phyloP scores from a whole-genome alignment of 1,140 invertebrate species.

The Heliconius congener region DNA sequence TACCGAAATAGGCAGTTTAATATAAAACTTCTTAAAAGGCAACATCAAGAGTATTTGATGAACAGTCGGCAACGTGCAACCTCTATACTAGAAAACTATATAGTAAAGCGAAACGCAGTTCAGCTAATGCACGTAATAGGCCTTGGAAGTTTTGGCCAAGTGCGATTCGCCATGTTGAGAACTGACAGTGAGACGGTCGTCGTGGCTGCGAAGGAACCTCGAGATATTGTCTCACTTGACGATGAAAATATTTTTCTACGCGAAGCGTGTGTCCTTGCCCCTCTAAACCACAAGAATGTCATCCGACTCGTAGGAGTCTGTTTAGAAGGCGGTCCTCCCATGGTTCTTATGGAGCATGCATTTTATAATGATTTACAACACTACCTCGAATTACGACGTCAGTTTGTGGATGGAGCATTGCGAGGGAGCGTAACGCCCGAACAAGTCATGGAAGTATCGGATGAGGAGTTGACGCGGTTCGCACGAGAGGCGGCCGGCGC shows the following conservation, averaged over 20 bases:
- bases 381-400: conserved; percentile 48
- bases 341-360: conserved; percentile 65
- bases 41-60: conserved; percentile 13
- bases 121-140: conserved; percentile 85
- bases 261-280: conserved; percentile 96
- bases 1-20: neutral
- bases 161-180: conserved; percentile 45
- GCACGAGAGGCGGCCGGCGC: conserved; percentile 93
- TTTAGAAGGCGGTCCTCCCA: conserved; percentile 49
- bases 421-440: conserved; percentile 20
- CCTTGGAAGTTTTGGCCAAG: conserved; percentile 88
- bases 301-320: conserved; percentile 63
- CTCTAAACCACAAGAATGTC: conserved; percentile 83
- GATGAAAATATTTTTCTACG: conserved; percentile 95
- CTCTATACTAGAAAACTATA: conserved; percentile 95
- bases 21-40: neutral
- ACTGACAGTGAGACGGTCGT: conserved; percentile 31
- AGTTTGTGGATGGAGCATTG: conserved; percentile 24
- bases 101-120: conserved; percentile 74
- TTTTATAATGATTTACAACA: conserved; percentile 54
- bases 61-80: conserved; percentile 86
- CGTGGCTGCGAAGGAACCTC: conserved; percentile 88
- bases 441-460: conserved; percentile 82
- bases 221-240: conserved; percentile 88
- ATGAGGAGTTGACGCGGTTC: conserved; percentile 89